phyloP scores from a whole-genome alignment of 2,888 invertebrate species.

The Pecten maximus region DNA sequence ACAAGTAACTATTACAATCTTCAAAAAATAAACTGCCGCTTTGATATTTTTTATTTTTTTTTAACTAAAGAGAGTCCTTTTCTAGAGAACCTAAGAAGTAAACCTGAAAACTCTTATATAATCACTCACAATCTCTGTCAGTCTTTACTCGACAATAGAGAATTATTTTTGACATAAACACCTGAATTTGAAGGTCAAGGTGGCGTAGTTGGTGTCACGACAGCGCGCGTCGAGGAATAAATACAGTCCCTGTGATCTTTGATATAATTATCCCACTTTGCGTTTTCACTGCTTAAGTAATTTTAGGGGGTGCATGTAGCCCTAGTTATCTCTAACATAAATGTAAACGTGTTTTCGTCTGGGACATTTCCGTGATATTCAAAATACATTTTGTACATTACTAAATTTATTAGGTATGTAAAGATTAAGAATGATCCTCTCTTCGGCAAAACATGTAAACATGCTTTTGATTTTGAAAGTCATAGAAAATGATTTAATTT shows the following conservation, averaged over 20 bases:
- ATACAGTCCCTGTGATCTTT: not conserved
- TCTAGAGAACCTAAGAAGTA: not conserved
- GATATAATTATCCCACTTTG: not conserved
- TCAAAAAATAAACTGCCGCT: not conserved
- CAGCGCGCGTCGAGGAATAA: not conserved
- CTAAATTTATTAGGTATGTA: not conserved
- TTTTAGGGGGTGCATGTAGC: not conserved
- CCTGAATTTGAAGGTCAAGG: not conserved
- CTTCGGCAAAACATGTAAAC: not conserved
- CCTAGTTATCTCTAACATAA: not conserved
- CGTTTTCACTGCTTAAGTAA: not conserved
- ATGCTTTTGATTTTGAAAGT: not conserved
- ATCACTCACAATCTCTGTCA: not conserved
- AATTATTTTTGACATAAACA: not conserved
- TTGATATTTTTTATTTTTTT: not conserved
- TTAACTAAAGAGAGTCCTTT: not conserved
- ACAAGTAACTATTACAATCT: constrained; percentile 18
- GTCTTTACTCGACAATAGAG: not conserved
- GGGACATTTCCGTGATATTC: not conserved
- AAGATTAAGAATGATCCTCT: not conserved
- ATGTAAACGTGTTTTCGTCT: not conserved
- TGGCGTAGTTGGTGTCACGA: not conserved
- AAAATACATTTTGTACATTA: not conserved
- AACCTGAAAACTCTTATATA: not conserved
- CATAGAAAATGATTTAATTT: not conserved